A percentile compares a stretch with the other conserved stretches of the same genome.
Conservation (phyloP, 2,797 vertebrate species). For the Lacerta agilis region DNA sequence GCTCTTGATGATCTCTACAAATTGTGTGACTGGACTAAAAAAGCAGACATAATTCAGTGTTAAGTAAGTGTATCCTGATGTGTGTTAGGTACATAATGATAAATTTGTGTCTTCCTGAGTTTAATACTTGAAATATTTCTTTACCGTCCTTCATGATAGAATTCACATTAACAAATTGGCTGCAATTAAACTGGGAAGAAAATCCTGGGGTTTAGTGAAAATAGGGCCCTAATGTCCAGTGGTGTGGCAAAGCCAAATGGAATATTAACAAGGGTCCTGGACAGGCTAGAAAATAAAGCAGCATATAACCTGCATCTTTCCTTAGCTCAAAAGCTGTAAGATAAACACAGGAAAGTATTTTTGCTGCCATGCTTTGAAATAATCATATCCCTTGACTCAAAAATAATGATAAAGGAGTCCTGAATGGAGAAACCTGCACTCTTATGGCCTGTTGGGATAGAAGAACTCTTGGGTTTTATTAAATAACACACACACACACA, state of each 20-base stretch:
- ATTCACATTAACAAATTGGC: background rate
- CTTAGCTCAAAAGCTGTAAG: background rate
- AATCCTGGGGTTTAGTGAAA: background rate
- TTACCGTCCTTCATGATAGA: too few relatives aligned
- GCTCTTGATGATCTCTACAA: background rate
- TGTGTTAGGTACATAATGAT: background rate
- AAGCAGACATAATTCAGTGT: background rate
- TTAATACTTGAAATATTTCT: too few relatives aligned
- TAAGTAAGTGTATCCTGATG: background rate
- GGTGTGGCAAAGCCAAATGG: background rate
- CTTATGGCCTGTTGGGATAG: background rate
- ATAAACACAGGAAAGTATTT: background rate
- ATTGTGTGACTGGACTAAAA: background rate
- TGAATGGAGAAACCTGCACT: background rate
- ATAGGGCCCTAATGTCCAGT: background rate
- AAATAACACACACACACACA: background rate
- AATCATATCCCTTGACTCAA: background rate
- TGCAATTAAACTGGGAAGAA: background rate
- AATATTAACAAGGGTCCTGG: background rate
- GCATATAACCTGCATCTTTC: background rate
- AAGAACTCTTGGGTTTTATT: background rate
- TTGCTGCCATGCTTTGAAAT: background rate
- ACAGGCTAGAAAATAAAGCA: background rate
- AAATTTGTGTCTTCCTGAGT: background rate
- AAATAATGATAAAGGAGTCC: background rate